phyloP scores from a whole-genome alignment of 2,113 vertebrate species.

The Eulemur rufifrons region DNA sequence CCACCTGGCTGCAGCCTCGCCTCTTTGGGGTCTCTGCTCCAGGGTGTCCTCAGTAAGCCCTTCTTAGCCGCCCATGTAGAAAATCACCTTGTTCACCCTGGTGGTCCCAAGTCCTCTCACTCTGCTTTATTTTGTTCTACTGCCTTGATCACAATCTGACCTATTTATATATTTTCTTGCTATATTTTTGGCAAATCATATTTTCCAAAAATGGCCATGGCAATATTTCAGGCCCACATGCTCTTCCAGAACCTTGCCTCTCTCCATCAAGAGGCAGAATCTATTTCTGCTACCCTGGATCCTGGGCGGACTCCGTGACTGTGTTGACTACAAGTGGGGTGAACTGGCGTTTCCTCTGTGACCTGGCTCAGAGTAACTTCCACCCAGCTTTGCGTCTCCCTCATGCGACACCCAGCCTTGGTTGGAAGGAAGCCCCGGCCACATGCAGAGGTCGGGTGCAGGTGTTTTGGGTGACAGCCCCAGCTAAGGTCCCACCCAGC shows the following conservation, averaged over 20 bases:
- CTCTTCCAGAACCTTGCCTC: neutral
- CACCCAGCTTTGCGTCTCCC: rapidly evolving
- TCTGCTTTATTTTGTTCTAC: no score
- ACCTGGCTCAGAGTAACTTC: neutral
- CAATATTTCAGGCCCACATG: rapidly evolving
- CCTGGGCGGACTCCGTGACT: neutral
- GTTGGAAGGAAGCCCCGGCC: neutral
- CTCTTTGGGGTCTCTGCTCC: neutral
- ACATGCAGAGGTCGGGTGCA: neutral
- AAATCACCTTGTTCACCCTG: no score
- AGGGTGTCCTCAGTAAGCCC: rapidly evolving
- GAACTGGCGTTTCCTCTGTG: no score
- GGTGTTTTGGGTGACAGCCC: rapidly evolving
- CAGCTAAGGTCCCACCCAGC: neutral
- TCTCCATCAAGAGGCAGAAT: neutral
- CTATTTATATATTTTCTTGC: rapidly evolving
- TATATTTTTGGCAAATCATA: rapidly evolving
- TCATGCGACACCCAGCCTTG: rapidly evolving
- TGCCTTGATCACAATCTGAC: rapidly evolving
- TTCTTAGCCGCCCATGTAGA: rapidly evolving
- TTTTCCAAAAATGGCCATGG: neutral
- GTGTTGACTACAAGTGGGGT: rapidly evolving
- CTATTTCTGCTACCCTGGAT: neutral
- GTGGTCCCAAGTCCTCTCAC: neutral
- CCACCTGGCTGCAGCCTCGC: neutral